These are phyloP conservation scores for Vireo griseus DNA, from an alignment of 2,797 vertebrate genomes.

Conservation along the genomic window DNA sequence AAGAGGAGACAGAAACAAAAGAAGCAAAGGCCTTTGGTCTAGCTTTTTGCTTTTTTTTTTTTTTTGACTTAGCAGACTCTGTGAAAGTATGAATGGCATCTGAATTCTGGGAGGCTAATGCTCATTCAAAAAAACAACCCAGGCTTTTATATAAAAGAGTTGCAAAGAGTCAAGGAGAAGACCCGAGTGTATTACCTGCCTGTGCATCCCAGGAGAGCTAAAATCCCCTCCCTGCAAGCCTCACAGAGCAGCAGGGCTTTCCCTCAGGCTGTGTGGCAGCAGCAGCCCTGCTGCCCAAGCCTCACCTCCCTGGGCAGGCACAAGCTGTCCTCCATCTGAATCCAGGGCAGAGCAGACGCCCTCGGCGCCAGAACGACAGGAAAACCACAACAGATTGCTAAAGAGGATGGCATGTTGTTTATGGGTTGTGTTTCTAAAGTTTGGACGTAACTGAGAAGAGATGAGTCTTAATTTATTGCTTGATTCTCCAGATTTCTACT, in stretches of 20 bases:
- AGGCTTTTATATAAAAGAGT: neutral
- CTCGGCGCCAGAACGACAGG: neutral
- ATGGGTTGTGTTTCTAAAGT: neutral
- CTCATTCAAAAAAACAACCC: neutral
- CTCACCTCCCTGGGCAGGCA: neutral
- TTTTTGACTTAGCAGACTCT: neutral
- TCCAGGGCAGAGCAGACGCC: neutral
- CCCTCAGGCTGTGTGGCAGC: neutral
- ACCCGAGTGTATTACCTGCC: neutral
- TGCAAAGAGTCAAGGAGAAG: neutral
- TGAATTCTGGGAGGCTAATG: neutral
- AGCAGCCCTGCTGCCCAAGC: neutral
- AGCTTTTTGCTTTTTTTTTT: neutral
- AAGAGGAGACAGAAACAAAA: neutral
- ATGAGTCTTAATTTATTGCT: neutral
- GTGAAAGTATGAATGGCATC: slow-evolving; percentile 44
- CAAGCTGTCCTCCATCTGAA: neutral
- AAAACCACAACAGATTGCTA: neutral
- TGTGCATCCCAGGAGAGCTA: neutral
- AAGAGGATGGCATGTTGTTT: neutral
- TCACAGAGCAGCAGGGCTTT: accelerated
- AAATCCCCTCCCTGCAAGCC: neutral
- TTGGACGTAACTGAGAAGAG: neutral
- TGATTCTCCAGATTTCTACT: neutral
- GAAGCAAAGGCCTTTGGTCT: neutral